These are phyloP conservation scores for Caenorhabditis briggsae DNA, from an alignment of 1,140 invertebrate genomes.

Conservation along the genomic window DNA sequence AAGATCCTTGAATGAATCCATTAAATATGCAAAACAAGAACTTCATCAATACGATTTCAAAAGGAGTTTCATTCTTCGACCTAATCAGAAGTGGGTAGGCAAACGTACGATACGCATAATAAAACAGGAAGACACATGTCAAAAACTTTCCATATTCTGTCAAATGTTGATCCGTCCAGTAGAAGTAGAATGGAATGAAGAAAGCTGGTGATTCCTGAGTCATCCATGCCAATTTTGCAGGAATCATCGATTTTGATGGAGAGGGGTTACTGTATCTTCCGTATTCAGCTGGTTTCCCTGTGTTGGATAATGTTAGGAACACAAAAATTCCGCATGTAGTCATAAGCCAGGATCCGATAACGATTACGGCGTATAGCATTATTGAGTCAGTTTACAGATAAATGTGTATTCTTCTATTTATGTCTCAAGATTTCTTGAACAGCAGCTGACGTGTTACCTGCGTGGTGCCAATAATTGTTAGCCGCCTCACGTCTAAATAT, in stretches of 20 bases:
- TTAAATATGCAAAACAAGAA: conserved; percentile 80
- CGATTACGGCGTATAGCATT: neutral
- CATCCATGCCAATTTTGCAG: conserved; percentile 75
- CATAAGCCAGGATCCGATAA: conserved; percentile 35
- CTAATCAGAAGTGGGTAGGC: conserved; percentile 80
- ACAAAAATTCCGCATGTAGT: conserved; percentile 31
- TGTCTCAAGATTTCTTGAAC: too few relatives aligned
- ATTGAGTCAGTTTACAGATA: neutral
- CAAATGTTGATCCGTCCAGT: conserved; percentile 42
- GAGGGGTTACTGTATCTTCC: neutral
- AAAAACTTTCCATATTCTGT: conserved; percentile 18
- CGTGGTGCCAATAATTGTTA: too few relatives aligned
- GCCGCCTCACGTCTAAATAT: too few relatives aligned
- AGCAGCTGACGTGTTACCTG: too few relatives aligned
- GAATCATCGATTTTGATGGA: conserved; percentile 49
- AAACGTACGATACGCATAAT: conserved; percentile 76
- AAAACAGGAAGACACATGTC: conserved; percentile 72
- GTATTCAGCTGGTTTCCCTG: conserved; percentile 3
- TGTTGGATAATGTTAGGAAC: conserved; percentile 18
- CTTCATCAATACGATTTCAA: conserved; percentile 79
- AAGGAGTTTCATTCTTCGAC: conserved; percentile 79
- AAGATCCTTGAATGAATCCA: conserved; percentile 80
- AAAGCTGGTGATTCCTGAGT: conserved; percentile 76
- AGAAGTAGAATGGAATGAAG: conserved; percentile 68
- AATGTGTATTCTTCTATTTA: neutral